These are phyloP conservation scores for Prionace glauca DNA, from an alignment of 2,797 vertebrate species.

Conservation along the genomic window DNA sequence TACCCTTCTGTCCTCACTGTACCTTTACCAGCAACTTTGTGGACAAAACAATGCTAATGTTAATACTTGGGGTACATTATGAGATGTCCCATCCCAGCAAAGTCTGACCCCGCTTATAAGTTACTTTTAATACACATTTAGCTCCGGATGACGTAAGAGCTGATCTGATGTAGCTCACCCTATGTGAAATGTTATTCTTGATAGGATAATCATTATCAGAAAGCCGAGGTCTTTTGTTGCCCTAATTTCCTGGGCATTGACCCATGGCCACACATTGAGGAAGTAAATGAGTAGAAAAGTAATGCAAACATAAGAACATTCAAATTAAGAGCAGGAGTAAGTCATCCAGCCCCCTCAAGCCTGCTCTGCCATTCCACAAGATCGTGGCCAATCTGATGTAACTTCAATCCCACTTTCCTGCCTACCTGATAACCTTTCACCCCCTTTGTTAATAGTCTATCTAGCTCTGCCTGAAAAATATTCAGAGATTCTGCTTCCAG, in stretches of 20 bases:
- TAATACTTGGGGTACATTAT: neutral
- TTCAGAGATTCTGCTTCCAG: too few species aligned
- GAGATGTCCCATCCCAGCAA: neutral
- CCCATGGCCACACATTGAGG: neutral
- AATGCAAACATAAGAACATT: too few species aligned
- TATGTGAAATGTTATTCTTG: neutral
- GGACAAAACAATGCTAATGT: neutral
- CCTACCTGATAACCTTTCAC: too few species aligned
- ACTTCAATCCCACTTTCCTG: too few species aligned
- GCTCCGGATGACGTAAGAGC: neutral
- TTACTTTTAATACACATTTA: neutral
- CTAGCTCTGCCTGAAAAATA: too few species aligned
- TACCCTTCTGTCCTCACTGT: neutral
- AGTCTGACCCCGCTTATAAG: neutral
- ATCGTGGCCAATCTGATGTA: too few species aligned
- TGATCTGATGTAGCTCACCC: neutral
- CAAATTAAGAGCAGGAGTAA: too few species aligned
- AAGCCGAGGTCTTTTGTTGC: neutral
- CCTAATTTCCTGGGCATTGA: neutral
- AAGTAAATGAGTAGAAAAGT: neutral
- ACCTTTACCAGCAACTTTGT: neutral
- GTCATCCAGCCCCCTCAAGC: too few species aligned
- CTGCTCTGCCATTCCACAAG: too few species aligned
- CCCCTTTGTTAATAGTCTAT: too few species aligned
- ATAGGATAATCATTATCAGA: neutral